Evolutionary conservation across 1,140 invertebrate species (phyloP), one percentile per base, ranked within the genome.

Genomic region (Pseudobourletiella spinata): DNA sequence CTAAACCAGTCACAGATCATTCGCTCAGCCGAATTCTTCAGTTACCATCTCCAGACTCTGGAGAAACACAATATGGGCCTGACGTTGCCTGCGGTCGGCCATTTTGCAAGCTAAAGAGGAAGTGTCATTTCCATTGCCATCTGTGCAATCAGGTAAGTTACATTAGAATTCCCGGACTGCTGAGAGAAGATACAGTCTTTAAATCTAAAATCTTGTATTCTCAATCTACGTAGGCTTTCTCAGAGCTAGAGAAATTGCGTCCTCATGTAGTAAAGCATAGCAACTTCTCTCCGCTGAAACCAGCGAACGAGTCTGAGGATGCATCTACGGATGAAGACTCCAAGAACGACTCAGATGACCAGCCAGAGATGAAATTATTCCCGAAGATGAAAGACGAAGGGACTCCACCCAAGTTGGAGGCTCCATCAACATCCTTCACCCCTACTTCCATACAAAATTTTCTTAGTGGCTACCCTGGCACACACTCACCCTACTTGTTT

Each of bases 81-180:
- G 82, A 85, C 54, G 79, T 83, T 54, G 84, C 84, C 62, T 91
- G 88, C 75, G 84, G 85, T 32, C 78, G 87, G 24, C 87, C 88
- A 8, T 91, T 91, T 72, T 91, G 89, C 74, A 91, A 91, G 74
- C 76, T 91, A 42, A 91, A 91, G 73, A 80, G 88, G 54, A 84
- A 86, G 68, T 84, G 87, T 64, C 89, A 92, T 73, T 90, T 86
- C 70, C 89, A 92, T 72, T 91, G 89, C 74, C 85, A 86, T 71
- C 81, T 86, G n/a, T 91, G 89, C 75, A 89, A 89, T 75, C 88
- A 91, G 76, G 83, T 80, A 73, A 65, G 70, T 39, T n/a, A n/a
- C n/a, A n/a, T n/a, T n/a, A n/a, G n/a, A n/a, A n/a, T n/a, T n/a
- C n/a, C n/a, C n/a, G 67, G 57, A 24, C 14, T 29, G 22, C 48